A percentile compares a stretch with the other conserved stretches of the same genome.
Conservation (phyloP, 2,888 invertebrate species). For the Scaptomyza reducta region DNA sequence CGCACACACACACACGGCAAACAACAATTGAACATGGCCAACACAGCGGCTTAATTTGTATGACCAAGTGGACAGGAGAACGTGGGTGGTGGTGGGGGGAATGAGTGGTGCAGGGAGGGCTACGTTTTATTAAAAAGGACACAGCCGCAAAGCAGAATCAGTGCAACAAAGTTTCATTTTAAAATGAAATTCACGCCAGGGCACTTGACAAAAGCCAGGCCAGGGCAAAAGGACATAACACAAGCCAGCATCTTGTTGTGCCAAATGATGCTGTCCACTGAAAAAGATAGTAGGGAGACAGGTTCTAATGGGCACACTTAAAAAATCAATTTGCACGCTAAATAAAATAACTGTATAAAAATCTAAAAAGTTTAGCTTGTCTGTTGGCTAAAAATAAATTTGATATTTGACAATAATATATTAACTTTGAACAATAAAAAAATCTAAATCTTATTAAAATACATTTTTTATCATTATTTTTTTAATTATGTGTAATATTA, state of each 20-base stretch:
- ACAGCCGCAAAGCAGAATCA: slow-evolving; percentile 55
- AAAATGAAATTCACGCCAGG: slow-evolving; percentile 63
- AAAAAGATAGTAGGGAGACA: not conserved
- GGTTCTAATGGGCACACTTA: not conserved
- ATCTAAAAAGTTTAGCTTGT: too few relatives aligned
- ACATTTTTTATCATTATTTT: too few relatives aligned
- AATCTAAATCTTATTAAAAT: too few relatives aligned
- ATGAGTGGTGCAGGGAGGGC: not conserved
- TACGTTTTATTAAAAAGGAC: slow-evolving; percentile 74
- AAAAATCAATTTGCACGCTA: too few relatives aligned
- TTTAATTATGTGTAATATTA: too few relatives aligned
- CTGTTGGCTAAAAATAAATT: too few relatives aligned
- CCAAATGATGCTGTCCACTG: slow-evolving; percentile 59
- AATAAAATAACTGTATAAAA: too few relatives aligned
- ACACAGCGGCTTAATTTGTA: slow-evolving; percentile 76
- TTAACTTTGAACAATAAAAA: too few relatives aligned
- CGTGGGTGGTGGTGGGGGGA: too few relatives aligned
- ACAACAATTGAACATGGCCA: slow-evolving; percentile 40
- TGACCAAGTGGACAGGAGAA: slow-evolving; percentile 50
- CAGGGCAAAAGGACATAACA: slow-evolving; percentile 24
- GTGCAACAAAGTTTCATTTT: slow-evolving; percentile 71
- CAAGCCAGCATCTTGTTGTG: slow-evolving; percentile 52
- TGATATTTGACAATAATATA: too few relatives aligned
- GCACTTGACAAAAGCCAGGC: slow-evolving; percentile 64
- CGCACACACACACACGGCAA: slow-evolving; percentile 37